Conservation (phyloP, 2,797 vertebrate genomes). For the Ctenopoma kingsleyae region DNA sequence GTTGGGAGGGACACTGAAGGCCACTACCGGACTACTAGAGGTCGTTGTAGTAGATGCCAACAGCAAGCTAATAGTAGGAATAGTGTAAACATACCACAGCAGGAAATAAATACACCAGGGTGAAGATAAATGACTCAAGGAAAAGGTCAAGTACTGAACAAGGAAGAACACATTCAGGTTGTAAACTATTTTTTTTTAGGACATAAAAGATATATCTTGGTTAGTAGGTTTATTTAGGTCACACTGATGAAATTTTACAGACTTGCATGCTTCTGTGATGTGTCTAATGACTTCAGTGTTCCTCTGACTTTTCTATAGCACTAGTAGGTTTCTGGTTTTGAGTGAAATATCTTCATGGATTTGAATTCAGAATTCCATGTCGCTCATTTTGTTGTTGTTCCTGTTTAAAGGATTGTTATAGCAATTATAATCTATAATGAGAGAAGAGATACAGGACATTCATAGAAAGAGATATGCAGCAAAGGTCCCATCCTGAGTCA, state of each 20-base stretch:
- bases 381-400: no score
- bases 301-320: no score
- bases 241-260: neutral
- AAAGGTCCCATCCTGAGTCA: no score
- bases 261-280: neutral
- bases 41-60: conserved; percentile 66
- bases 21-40: conserved; percentile 51
- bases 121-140: conserved; percentile 23
- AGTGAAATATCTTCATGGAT: no score
- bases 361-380: no score
- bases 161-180: neutral
- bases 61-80: conserved; percentile 51
- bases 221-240: neutral
- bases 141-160: neutral
- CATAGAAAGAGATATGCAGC: no score
- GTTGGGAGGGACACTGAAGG: conserved; percentile 51
- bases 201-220: no score
- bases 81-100: conserved; percentile 35
- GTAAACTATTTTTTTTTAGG: conserved; percentile 1
- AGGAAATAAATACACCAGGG: conserved; percentile 46
- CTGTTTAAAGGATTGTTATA: no score
- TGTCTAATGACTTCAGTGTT: no score
- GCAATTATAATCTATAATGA: no score
- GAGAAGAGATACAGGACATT: no score
- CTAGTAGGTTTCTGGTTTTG: no score